Evolutionary conservation across 2,113 vertebrate species (phyloP), one percentile per base, ranked within the genome.

Genomic region (Oceanites oceanicus): DNA sequence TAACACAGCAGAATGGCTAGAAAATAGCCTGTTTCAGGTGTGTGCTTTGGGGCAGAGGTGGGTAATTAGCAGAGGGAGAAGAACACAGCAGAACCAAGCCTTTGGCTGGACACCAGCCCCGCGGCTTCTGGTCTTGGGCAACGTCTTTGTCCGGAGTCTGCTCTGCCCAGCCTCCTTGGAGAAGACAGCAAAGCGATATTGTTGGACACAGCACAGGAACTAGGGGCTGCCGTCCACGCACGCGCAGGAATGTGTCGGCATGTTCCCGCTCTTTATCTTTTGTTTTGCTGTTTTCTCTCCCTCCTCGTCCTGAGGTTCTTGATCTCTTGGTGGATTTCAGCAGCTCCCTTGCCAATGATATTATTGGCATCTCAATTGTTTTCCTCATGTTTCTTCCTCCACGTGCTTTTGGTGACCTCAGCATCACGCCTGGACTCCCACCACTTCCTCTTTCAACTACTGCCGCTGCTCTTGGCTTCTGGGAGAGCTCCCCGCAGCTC

Each of bases 41-140:
- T 27, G 15, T 65, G 34, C 6, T 49, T 79, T 9, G 16, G 36
- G 62, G 12, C 40, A 65, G 66, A n/a, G 36, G 36, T 36, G 6
- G 8, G 2, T 66, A 22, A 36, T 22, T 11, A 49, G 22, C 27
- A 78, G 50, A 68, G 23, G 42, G 45, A 56, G 25, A 32, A 55
- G 27, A 20, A n/a, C 32, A 40, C 18, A 61, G n/a, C 49, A 71
- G 55, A 88, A 44, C 7, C 7, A 72, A 86, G n/a, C 19, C 38
- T 78, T 72, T 56, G 7, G 9, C 25, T 53, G 75, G 36, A 77
- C 36, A 56, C 20, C 53, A 89, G 30, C 26, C 49, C 25, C 1
- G 0, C 1, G 1, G 26, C n/a, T 62, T 65, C 66, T 47, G 22
- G 42, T 29, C 17, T 7, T 3, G 2, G 42, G 7, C 73, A 65